Evolutionary conservation across 2,888 invertebrate genomes (phyloP).

Genomic region (Troides oblongomaculatus): DNA sequence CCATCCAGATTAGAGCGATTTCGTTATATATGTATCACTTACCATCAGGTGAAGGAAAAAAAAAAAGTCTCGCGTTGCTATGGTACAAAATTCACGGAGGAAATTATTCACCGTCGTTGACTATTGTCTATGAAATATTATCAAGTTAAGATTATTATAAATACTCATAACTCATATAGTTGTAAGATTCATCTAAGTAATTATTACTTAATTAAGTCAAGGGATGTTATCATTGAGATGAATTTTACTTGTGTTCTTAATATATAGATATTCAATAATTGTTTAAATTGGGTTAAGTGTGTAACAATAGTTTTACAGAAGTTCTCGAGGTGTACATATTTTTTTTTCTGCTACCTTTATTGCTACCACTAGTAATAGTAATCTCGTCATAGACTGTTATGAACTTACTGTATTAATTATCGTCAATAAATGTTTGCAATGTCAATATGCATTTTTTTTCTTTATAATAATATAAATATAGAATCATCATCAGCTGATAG

Average conservation of each 20-base stretch:
- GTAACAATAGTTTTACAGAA: neutral
- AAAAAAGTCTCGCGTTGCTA: neutral
- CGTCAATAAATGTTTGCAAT: slow-evolving; percentile 27
- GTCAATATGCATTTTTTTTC: slow-evolving; percentile 8
- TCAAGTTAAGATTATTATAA: slow-evolving; percentile 5
- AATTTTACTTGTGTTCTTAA: neutral
- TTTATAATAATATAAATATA: too few relatives aligned
- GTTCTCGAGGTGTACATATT: neutral
- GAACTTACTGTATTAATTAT: slow-evolving; percentile 13
- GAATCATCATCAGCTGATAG: too few relatives aligned
- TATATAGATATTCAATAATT: neutral
- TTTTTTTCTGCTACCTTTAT: neutral
- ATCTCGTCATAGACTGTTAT: slow-evolving; percentile 26
- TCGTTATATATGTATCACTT: too few relatives aligned
- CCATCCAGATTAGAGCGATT: too few relatives aligned
- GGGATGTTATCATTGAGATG: neutral
- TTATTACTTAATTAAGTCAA: neutral
- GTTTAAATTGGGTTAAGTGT: neutral
- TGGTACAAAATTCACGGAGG: neutral
- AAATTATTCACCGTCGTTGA: neutral
- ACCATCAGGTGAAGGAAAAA: too few relatives aligned
- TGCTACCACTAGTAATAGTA: slow-evolving; percentile 12
- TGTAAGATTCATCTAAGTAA: neutral
- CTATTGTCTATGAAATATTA: slow-evolving; percentile 10
- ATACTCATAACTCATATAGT: neutral